Evolutionary conservation across 2,888 invertebrate genomes (phyloP), one percentile per base, ranked within the genome.

Genomic region (Nemapogon koenigi): DNA sequence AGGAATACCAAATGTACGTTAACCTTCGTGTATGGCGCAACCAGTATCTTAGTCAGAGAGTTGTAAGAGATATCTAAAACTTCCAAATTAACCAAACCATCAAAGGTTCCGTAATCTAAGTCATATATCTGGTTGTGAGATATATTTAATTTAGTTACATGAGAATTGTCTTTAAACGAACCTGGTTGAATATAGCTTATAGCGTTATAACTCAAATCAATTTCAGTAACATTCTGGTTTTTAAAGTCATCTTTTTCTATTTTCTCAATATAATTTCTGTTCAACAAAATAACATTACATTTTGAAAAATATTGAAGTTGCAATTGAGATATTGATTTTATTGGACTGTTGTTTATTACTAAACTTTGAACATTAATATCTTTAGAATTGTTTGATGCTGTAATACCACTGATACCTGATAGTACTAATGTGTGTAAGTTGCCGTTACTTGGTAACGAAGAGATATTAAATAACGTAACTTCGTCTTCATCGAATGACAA

Each of bases 181-280:
- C 33, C 33, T 11, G 33, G 33, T 13, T 33, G 33, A 16, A 33
- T 11, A 17, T 19, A 33, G 19, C 19, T 33, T 11, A 33, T 33
- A 11, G 11, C 13, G 16, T 33, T 33, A 11, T 33, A 13, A 19
- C 33, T 33, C 13, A 33, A 3, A 13, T 33, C 19, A 3, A 33
- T 13, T 19, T 19, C 3, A 18, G 4, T n/a, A n/a, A n/a, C n/a
- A n/a, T n/a, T 13, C n/a, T 33, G 19, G 2, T 19, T 16, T 19
- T 18, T 13, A 33, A 33, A 33, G 13, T 19, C 7, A 14, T 33
- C 19, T 18, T 33, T 33, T 13, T 33, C 19, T 14, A 33, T 33
- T 3, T 3, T 18, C 3, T 4, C 14, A 19, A 33, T 18, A 16
- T 33, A 2, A 10, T 19, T 33, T 8, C 11, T 19, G 4, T 11